phyloP scores from a whole-genome alignment of 2,113 vertebrate genomes.

The Proterorhinus semilunaris region DNA sequence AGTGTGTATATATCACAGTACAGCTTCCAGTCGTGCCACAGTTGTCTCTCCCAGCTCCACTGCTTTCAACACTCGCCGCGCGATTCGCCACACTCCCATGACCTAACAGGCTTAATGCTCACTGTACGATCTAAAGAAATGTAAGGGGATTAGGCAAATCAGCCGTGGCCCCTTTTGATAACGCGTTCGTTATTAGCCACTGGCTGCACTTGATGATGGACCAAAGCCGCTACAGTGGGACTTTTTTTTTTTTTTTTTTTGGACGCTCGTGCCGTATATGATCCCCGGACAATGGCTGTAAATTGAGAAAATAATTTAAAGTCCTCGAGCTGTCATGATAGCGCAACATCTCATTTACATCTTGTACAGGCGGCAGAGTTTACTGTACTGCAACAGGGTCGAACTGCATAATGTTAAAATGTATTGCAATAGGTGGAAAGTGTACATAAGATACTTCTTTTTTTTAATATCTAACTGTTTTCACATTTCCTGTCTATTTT shows the following conservation, averaged over 20 bases:
- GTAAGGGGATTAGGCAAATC: constrained; percentile 70
- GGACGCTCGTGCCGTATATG: constrained; percentile 18
- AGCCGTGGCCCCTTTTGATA: constrained; percentile 39
- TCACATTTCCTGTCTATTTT: too few species aligned
- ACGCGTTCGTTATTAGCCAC: constrained; percentile 53
- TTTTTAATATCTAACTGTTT: too few species aligned
- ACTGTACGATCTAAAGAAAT: constrained; percentile 53
- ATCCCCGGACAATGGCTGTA: constrained; percentile 38
- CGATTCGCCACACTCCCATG: constrained; percentile 52
- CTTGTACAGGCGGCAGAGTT: not conserved
- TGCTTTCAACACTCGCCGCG: constrained; percentile 45
- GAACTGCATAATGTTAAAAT: too few species aligned
- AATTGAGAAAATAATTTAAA: constrained; percentile 80
- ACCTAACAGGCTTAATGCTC: constrained; percentile 62
- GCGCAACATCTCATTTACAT: not conserved
- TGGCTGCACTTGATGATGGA: constrained; percentile 42
- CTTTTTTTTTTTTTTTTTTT: constrained; percentile 27
- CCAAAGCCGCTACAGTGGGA: constrained; percentile 39
- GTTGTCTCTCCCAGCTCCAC: constrained; percentile 44
- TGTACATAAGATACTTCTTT: too few species aligned
- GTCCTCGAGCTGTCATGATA: constrained; percentile 14
- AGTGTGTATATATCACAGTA: constrained; percentile 23
- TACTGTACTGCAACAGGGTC: too few species aligned
- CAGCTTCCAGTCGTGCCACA: constrained; percentile 30
- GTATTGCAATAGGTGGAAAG: too few species aligned